Percentiles rank a stretch among this genome's conserved stretches.
Conservation (phyloP, 1,140 invertebrate genomes). For the Probaryconus sp. region DNA sequence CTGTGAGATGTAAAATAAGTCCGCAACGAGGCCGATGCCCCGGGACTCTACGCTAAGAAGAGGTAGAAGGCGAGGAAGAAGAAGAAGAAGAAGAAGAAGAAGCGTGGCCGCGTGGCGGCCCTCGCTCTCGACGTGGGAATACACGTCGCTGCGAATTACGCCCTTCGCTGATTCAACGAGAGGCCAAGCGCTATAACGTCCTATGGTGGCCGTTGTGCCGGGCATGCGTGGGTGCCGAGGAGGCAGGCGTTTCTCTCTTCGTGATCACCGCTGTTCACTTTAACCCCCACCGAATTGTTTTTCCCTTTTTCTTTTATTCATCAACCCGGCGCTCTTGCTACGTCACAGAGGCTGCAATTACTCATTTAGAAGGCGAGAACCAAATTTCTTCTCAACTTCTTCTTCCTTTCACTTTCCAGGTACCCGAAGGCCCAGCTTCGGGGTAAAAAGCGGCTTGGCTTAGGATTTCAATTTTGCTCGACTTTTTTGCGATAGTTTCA, state of each 20-base stretch:
- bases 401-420: slow-evolving; percentile 64
- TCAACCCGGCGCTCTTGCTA: slow-evolving; percentile 63
- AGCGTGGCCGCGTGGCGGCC: slow-evolving; percentile 36
- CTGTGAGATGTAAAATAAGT: slow-evolving; percentile 40
- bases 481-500: too few relatives aligned
- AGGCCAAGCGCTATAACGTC: slow-evolving; percentile 31
- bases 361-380: slow-evolving; percentile 76
- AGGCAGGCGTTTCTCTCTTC: slow-evolving; percentile 40
- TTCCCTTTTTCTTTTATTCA: slow-evolving; percentile 66
- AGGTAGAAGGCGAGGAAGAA: not conserved
- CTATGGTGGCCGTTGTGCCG: slow-evolving; percentile 44
- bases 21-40: slow-evolving; percentile 51
- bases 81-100: slow-evolving; percentile 19
- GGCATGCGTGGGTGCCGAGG: slow-evolving; percentile 48
- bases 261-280: slow-evolving; percentile 66
- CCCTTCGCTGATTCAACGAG: slow-evolving; percentile 63
- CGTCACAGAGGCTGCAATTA: slow-evolving; percentile 76
- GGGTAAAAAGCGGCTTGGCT: not conserved
- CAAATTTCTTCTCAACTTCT: slow-evolving; percentile 67
- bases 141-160: slow-evolving; percentile 74
- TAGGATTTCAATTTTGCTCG: slow-evolving; percentile 30
- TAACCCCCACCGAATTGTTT: slow-evolving; percentile 66
- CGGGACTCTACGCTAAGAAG: slow-evolving; percentile 37
- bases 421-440: not conserved
- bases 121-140: slow-evolving; percentile 71